Evolutionary conservation across 1,140 invertebrate species (phyloP).

Genomic region (Drosophila malerkotliana): DNA sequence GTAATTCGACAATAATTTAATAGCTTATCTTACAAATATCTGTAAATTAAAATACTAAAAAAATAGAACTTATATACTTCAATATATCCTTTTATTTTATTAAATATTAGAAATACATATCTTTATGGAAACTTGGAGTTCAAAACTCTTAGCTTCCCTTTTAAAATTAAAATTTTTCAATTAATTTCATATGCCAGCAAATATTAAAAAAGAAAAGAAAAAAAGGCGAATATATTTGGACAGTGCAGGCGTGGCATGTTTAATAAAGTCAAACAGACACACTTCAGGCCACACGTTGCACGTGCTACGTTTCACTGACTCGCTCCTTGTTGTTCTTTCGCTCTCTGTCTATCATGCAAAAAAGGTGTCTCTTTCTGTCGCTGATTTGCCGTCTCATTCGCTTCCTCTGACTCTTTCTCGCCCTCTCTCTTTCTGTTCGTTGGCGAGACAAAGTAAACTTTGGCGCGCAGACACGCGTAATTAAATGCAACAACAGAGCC

Average conservation of each 20-base stretch:
- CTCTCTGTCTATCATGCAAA: slow-evolving; percentile 6
- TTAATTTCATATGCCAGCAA: no score
- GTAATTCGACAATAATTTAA: no score
- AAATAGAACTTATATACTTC: no score
- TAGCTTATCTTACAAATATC: no score
- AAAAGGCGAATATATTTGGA: neutral
- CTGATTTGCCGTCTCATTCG: slow-evolving; percentile 12
- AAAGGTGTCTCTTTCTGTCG: slow-evolving; percentile 9
- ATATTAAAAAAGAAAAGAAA: no score
- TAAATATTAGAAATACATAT: no score
- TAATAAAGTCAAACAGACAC: slow-evolving; percentile 75
- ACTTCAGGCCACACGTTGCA: slow-evolving; percentile 46
- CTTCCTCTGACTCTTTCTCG: neutral
- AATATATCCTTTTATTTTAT: no score
- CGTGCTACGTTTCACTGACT: slow-evolving; percentile 15
- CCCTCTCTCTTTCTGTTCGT: slow-evolving; percentile 10
- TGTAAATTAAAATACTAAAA: no score
- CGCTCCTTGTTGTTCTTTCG: neutral
- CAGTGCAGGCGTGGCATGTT: slow-evolving; percentile 55
- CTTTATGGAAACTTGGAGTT: no score
- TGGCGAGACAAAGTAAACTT: slow-evolving; percentile 78
- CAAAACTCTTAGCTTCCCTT: no score
- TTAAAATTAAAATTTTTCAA: neutral
- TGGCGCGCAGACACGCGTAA: slow-evolving; percentile 71
- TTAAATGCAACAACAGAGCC: slow-evolving; percentile 75